A percentile compares a stretch with the other conserved stretches of the same genome.
Conservation (phyloP, 2,888 invertebrate species). For the Octonoba sinensis region DNA sequence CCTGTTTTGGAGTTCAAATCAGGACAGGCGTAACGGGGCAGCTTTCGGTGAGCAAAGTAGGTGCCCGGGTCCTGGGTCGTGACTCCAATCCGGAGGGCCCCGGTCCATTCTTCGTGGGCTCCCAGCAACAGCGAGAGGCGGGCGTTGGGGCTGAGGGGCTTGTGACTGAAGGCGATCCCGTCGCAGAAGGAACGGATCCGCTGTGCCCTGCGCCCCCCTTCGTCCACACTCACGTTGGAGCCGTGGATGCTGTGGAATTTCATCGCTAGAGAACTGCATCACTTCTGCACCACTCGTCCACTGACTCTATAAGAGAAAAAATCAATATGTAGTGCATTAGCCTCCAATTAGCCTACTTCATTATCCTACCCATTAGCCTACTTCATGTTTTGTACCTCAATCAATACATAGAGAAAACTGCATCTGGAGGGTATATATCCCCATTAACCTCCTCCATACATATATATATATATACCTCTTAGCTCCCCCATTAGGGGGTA, state of each 20-base stretch:
- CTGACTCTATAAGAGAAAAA: too few species aligned
- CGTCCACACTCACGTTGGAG: constrained; percentile 64
- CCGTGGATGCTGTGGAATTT: constrained; percentile 66
- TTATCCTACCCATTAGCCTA: too few species aligned
- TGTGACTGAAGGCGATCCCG: constrained; percentile 65
- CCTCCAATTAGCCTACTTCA: too few species aligned
- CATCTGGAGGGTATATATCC: too few species aligned
- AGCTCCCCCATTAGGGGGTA: too few species aligned
- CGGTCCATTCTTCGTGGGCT: constrained; percentile 70
- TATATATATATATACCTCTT: too few species aligned
- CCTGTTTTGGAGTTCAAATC: constrained; percentile 69
- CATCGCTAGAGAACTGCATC: constrained; percentile 37
- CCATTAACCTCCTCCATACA: too few species aligned
- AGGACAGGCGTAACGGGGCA: constrained; percentile 70
- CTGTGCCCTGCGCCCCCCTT: constrained; percentile 60
- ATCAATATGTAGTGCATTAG: too few species aligned
- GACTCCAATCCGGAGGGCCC: constrained; percentile 70
- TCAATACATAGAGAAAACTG: too few species aligned
- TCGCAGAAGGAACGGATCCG: constrained; percentile 66
- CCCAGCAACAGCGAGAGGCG: constrained; percentile 66
- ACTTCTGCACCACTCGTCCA: too few species aligned
- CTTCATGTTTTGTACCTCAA: too few species aligned
- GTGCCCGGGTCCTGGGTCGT: constrained; percentile 69
- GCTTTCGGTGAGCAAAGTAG: constrained; percentile 62
- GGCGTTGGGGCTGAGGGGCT: constrained; percentile 63